A percentile compares a stretch with the other conserved stretches of the same genome.
Conservation (phyloP, 2,888 invertebrate species). For the Troides helena region DNA sequence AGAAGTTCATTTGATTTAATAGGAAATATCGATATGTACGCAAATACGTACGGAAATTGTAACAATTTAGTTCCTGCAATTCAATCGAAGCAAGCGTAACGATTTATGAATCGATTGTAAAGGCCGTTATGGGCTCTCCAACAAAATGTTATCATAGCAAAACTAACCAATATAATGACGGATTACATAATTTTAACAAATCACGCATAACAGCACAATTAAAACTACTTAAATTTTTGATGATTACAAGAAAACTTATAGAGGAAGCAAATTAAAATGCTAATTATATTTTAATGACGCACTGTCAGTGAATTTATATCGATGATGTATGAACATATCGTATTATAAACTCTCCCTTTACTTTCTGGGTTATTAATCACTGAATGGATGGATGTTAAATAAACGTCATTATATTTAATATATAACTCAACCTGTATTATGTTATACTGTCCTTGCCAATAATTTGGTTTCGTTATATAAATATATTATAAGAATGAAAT, state of each 20-base stretch:
- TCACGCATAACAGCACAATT: slow-evolving; percentile 1
- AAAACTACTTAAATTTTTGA: not conserved
- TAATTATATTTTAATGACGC: not conserved
- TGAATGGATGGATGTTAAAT: no score
- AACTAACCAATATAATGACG: not conserved
- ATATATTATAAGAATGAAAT: no score
- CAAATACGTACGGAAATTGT: slow-evolving; percentile 2
- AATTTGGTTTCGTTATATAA: no score
- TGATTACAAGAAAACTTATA: not conserved
- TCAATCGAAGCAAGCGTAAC: not conserved
- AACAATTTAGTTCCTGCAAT: slow-evolving; percentile 3
- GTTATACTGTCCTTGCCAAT: no score
- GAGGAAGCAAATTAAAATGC: not conserved
- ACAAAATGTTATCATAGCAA: not conserved
- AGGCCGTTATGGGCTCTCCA: not conserved
- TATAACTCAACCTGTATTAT: no score
- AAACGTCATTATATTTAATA: no score
- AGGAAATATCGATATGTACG: not conserved
- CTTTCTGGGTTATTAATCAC: not conserved
- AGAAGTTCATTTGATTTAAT: not conserved
- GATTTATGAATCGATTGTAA: not conserved
- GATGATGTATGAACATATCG: not conserved
- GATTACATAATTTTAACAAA: not conserved
- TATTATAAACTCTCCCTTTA: not conserved
- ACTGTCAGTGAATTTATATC: not conserved